Conservation (phyloP, 2,888 invertebrate genomes). For the Himalopsyche tibetana region DNA sequence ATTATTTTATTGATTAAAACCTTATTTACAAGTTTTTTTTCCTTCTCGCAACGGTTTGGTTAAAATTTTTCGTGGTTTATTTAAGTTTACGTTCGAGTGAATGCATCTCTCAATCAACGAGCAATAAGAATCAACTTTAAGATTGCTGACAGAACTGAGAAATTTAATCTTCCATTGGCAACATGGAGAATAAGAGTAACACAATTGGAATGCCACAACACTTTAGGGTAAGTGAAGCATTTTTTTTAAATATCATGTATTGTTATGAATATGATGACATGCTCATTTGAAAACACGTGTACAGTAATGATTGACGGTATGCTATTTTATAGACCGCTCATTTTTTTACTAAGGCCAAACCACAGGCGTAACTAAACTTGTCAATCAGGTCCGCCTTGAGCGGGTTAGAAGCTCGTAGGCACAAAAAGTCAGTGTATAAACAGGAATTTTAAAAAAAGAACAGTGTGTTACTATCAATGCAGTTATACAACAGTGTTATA, state of each 20-base stretch:
- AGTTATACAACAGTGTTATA: too few relatives aligned
- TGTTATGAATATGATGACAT: background rate
- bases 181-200: slow-evolving; percentile 81
- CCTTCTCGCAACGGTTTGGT: too few relatives aligned
- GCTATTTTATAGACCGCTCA: too few relatives aligned
- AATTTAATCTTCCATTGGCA: slow-evolving; percentile 74
- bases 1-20: too few relatives aligned
- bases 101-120: slow-evolving; percentile 73
- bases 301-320: background rate
- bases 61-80: background rate
- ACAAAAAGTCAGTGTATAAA: too few relatives aligned
- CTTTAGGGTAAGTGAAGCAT: slow-evolving; percentile 71
- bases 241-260: background rate
- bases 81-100: slow-evolving; percentile 75
- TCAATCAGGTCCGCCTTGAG: too few relatives aligned
- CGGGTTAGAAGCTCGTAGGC: too few relatives aligned
- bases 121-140: slow-evolving; percentile 75
- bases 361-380: too few relatives aligned
- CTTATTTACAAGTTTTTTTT: background rate
- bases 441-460: too few relatives aligned
- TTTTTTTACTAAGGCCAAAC: too few relatives aligned
- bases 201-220: slow-evolving; percentile 79
- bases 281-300: too few relatives aligned
- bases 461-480: too few relatives aligned
- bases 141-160: slow-evolving; percentile 73